A percentile compares a stretch with the other conserved stretches of the same genome.
Conservation (phyloP, 1,140 invertebrate genomes). For the Paraescarpia echinospica region DNA sequence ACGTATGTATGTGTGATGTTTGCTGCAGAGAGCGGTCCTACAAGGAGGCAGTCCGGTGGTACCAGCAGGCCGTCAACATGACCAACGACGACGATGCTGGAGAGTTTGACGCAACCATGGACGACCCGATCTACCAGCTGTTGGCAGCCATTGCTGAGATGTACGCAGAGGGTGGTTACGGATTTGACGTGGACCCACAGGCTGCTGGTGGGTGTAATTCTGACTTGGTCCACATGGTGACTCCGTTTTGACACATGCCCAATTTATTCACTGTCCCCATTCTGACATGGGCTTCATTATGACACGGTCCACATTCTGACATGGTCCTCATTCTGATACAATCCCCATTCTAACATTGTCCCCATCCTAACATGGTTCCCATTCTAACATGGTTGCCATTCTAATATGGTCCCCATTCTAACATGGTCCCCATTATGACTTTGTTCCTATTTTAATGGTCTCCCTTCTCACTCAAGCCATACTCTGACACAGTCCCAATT, state of each 20-base stretch:
- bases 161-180: conserved; percentile 59
- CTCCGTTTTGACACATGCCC: not conserved
- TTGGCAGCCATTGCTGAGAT: conserved; percentile 62
- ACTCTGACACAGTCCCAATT: too few relatives aligned
- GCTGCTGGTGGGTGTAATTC: conserved; percentile 55
- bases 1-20: not conserved
- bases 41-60: conserved; percentile 60
- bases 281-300: not conserved
- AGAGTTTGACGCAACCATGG: conserved; percentile 57
- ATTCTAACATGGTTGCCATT: too few relatives aligned
- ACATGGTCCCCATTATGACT: too few relatives aligned
- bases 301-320: not conserved
- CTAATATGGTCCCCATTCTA: too few relatives aligned
- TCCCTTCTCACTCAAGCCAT: too few relatives aligned
- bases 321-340: too few relatives aligned
- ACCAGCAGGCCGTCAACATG: conserved; percentile 55
- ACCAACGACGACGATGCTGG: conserved; percentile 59
- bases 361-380: too few relatives aligned
- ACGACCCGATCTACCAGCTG: conserved; percentile 57
- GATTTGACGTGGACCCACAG: conserved; percentile 57
- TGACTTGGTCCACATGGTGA: not conserved
- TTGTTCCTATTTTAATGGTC: too few relatives aligned
- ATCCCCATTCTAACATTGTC: too few relatives aligned
- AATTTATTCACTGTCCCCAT: not conserved
- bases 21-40: conserved; percentile 53